Evolutionary conservation across 2,797 vertebrate genomes (phyloP).

Genomic region (Amniataba percoides): DNA sequence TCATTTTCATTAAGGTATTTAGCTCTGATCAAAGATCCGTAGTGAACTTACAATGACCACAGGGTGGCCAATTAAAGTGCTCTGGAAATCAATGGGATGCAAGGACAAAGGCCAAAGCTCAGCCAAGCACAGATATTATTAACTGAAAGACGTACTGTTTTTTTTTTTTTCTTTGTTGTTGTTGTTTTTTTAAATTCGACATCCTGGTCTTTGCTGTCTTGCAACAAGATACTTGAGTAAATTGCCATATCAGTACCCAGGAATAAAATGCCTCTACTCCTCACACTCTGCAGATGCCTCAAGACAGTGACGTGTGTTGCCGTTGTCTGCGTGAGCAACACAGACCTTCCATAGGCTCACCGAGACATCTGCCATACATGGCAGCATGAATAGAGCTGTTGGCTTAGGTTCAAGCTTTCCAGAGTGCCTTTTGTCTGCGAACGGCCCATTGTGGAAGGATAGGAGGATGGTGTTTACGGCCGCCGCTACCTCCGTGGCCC

Average conservation of each 20-base stretch:
- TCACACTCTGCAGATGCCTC: slow-evolving; percentile 41
- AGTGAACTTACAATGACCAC: background rate
- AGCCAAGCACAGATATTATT: background rate
- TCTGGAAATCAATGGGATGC: background rate
- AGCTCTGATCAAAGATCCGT: background rate
- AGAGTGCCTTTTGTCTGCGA: slow-evolving; percentile 77
- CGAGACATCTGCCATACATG: slow-evolving; percentile 81
- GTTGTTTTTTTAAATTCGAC: too few relatives aligned
- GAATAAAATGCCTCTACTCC: slow-evolving; percentile 48
- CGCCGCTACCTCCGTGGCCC: slow-evolving; percentile 66
- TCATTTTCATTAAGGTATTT: background rate
- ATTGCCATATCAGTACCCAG: background rate
- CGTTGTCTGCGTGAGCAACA: slow-evolving; percentile 47
- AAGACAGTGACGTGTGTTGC: slow-evolving; percentile 32
- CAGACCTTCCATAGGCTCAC: slow-evolving; percentile 73
- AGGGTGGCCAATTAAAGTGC: slow-evolving; percentile 2
- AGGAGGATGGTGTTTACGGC: slow-evolving; percentile 75
- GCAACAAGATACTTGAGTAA: background rate
- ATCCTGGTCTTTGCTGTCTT: background rate
- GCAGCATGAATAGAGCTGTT: slow-evolving; percentile 77
- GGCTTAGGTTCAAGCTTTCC: slow-evolving; percentile 78
- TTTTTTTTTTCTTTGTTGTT: too few relatives aligned
- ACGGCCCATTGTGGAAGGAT: slow-evolving; percentile 72
- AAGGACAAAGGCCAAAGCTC: slow-evolving; percentile 8
- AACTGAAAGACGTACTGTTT: background rate